Evolutionary conservation across 1,140 invertebrate genomes (phyloP), one percentile per base, ranked within the genome.

Genomic region (Doryteuthis pealeii): DNA sequence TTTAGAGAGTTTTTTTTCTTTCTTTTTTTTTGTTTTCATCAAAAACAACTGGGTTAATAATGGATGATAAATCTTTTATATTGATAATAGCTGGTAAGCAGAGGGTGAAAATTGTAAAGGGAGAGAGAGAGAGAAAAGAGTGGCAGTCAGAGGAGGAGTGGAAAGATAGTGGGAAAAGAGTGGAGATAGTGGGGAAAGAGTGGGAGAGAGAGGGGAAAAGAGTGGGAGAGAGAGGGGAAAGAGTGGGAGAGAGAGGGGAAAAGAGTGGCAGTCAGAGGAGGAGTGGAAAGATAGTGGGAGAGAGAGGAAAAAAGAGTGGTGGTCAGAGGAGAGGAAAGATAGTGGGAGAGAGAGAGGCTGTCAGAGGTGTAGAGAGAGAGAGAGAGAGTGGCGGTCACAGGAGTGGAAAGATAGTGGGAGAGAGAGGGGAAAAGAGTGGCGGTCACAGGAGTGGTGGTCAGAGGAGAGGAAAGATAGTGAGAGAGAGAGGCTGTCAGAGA

Each of bases 321-420:
- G 10, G 68, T 40, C 45, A 62, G n/a, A n/a, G 40, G 66, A 32
- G 49, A 49, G 18, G 32, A 35, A 35, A 70, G 35, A 70, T 6
- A 68, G 45, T 32, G 18, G 49, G 72, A 35, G 28, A 49, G 67
- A 45, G 32, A 72, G 70, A 54, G 28, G 35, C 18, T 43, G 40
- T 30, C n/a, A n/a, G n/a, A n/a, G n/a, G n/a, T 31, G 49, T 3
- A 71, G 32, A 74, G n/a, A 70, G 45, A 71, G 28, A 74, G 40
- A 74, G 68, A 71, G 68, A 45, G 40, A 26, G 28, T 43, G n/a
- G n/a, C n/a, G n/a, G n/a, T n/a, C n/a, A n/a, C n/a, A n/a, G n/a
- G n/a, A n/a, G n/a, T n/a, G n/a, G 33, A 4, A 28, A 33, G 35
- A 71, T 8, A 33, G 65, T 5, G 40, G 69, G 65, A 43, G 1